These are phyloP conservation scores for Nothoprocta perdicaria DNA, from an alignment of 2,113 vertebrate species.

Conservation along the genomic window DNA sequence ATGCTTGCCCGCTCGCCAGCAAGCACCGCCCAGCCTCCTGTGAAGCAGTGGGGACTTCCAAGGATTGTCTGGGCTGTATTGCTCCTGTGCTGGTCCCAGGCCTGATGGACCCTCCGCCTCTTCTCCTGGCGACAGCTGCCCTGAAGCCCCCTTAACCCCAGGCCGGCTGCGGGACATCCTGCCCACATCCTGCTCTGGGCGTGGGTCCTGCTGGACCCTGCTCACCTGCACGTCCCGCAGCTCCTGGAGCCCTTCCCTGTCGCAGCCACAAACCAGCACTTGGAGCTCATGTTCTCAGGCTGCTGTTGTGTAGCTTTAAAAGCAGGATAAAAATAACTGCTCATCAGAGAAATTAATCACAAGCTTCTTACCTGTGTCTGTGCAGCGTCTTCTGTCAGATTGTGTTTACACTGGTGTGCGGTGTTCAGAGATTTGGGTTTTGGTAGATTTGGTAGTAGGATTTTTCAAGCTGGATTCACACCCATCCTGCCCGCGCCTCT, in stretches of 20 bases:
- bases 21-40: neutral
- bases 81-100: neutral
- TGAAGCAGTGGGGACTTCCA: neutral
- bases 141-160: no score
- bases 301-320: neutral
- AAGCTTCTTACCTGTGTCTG: neutral
- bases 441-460: neutral
- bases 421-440: neutral
- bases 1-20: no score
- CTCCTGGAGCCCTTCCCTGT: rapidly evolving
- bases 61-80: neutral
- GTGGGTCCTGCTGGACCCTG: no score
- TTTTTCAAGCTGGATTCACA: neutral
- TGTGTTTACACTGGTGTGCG: neutral
- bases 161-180: no score
- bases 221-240: no score
- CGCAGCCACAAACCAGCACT: no score
- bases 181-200: no score
- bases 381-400: neutral
- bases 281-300: neutral
- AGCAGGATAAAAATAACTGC: rapidly evolving
- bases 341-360: no score
- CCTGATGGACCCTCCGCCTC: neutral
- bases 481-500: neutral
- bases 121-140: neutral